phyloP scores from a whole-genome alignment of 2,113 vertebrate genomes.

The Panurus biarmicus region DNA sequence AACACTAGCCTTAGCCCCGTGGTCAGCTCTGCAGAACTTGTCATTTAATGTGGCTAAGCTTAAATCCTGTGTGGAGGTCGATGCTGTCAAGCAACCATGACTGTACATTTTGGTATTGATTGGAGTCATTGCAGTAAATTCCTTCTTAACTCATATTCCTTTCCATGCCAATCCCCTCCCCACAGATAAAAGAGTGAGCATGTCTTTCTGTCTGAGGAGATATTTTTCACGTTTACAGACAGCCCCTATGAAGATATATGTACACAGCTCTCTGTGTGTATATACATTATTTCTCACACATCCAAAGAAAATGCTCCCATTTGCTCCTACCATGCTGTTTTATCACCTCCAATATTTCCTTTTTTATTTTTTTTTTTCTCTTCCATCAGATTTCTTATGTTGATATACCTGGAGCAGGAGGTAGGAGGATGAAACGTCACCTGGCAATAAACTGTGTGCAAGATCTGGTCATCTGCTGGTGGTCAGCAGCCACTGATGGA shows the following conservation, averaged over 20 bases:
- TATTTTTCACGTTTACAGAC: conserved; percentile 40
- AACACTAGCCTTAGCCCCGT: conserved; percentile 58
- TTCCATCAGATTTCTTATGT: conserved; percentile 77
- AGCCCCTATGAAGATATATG: conserved; percentile 50
- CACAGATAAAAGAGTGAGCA: conserved; percentile 64
- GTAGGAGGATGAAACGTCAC: conserved; percentile 68
- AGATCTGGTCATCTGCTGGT: conserved; percentile 88
- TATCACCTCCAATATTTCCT: conserved; percentile 19
- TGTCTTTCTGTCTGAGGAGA: conserved; percentile 30
- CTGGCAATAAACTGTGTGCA: conserved; percentile 78
- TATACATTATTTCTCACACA: neutral
- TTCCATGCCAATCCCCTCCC: conserved; percentile 59
- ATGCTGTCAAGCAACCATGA: conserved; percentile 78
- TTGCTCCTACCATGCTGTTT: conserved; percentile 25
- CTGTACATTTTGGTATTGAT: conserved; percentile 81
- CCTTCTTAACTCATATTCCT: conserved; percentile 69
- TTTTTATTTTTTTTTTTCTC: neutral
- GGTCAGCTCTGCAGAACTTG: conserved; percentile 73
- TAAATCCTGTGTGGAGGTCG: conserved; percentile 73
- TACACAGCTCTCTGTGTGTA: neutral
- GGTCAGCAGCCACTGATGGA: conserved; percentile 75
- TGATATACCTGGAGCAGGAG: conserved; percentile 72
- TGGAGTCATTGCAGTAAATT: conserved; percentile 73
- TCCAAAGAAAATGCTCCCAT: conserved; percentile 12
- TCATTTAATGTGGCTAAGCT: conserved; percentile 71